A percentile compares a stretch with the other conserved stretches of the same genome.
Evolutionary conservation across 2,797 vertebrate genomes (phyloP).

Genomic region (Ibycter americanus): DNA sequence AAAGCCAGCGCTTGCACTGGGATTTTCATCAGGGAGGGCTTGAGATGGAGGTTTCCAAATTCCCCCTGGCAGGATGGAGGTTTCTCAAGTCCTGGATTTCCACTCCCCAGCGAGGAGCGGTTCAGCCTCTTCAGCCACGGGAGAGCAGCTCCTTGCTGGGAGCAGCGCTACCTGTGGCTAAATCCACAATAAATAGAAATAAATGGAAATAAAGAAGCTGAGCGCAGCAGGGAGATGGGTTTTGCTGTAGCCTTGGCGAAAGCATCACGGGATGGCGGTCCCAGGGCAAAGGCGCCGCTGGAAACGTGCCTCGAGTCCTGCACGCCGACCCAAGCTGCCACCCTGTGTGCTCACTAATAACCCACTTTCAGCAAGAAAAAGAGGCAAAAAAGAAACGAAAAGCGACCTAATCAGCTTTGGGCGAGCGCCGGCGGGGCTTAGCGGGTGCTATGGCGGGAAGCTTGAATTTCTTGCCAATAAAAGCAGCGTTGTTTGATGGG

Average conservation of each 20-base stretch:
- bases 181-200: background rate
- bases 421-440: background rate
- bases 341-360: background rate
- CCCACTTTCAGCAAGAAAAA: background rate
- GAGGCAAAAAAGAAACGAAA: background rate
- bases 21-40: background rate
- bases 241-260: rapidly evolving
- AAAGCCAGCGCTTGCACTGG: background rate
- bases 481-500: background rate
- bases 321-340: background rate
- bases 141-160: background rate
- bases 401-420: background rate
- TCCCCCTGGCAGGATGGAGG: rapidly evolving
- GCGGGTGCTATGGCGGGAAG: background rate
- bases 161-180: background rate
- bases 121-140: background rate
- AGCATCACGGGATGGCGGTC: rapidly evolving
- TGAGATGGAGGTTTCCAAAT: background rate
- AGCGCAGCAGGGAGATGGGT: background rate
- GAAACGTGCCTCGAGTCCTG: background rate
- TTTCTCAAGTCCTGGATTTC: background rate
- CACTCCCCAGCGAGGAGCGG: rapidly evolving
- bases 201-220: background rate
- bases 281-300: background rate
- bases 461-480: background rate